Conservation (phyloP, 2,888 invertebrate genomes). For the Lypha dubia region DNA sequence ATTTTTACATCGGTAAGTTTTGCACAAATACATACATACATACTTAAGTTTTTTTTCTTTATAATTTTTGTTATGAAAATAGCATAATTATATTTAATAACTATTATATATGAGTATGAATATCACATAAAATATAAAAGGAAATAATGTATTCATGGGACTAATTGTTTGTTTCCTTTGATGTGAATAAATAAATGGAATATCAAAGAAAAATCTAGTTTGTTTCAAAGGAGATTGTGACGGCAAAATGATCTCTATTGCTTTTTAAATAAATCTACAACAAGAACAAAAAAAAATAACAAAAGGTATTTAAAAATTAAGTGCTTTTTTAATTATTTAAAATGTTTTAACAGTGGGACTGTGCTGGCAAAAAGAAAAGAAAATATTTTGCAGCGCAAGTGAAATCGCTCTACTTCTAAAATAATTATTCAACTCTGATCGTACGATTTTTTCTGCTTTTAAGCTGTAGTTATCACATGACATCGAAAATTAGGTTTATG, state of each 20-base stretch:
- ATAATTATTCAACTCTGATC: too few relatives aligned
- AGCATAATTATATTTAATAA: constrained; percentile 41
- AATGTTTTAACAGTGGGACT: constrained; percentile 16
- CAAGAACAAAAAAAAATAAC: neutral
- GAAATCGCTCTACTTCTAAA: too few relatives aligned
- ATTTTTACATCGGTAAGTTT: constrained; percentile 97
- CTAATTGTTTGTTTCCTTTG: constrained; percentile 51
- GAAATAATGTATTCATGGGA: constrained; percentile 23
- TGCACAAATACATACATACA: neutral
- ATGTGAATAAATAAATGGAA: constrained; percentile 6
- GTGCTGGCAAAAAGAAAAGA: neutral
- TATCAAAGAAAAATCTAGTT: constrained; percentile 35
- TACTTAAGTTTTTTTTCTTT: neutral
- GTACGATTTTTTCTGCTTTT: too few relatives aligned
- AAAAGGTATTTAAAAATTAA: neutral
- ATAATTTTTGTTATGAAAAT: constrained; percentile 46
- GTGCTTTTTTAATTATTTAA: neutral
- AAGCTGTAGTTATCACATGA: too few relatives aligned
- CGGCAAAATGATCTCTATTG: neutral
- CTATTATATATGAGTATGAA: constrained; percentile 32
- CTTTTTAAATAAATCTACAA: too few relatives aligned
- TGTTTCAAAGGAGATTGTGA: constrained; percentile 22
- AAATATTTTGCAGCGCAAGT: neutral
- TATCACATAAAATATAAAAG: constrained; percentile 9
- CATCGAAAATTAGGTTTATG: too few relatives aligned